Conservation (phyloP, 2,888 invertebrate genomes). For the Drosophila melanosoma region DNA sequence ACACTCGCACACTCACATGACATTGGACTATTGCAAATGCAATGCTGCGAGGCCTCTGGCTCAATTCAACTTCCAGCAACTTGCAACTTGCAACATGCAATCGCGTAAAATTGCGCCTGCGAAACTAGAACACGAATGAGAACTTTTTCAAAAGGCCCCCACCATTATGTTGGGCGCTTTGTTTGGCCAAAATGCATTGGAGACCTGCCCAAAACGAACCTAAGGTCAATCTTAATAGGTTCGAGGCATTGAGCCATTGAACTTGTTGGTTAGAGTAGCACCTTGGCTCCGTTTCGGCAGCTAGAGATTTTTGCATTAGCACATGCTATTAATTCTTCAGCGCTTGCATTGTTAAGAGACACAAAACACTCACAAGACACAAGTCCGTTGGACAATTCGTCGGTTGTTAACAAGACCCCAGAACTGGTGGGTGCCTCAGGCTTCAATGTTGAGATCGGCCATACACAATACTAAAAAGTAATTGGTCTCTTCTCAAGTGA, state of each 20-base stretch:
- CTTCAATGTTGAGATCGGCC: conserved; percentile 22
- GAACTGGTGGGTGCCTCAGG: conserved; percentile 16
- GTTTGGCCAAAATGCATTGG: conserved; percentile 51
- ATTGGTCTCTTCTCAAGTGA: background rate
- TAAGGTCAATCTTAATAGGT: conserved; percentile 82
- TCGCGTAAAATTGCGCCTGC: conserved; percentile 50
- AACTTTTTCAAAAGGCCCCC: conserved; percentile 67
- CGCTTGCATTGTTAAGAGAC: conserved; percentile 64
- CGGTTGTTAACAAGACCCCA: conserved; percentile 54
- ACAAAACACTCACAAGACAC: conserved; percentile 9
- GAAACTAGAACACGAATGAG: conserved; percentile 83
- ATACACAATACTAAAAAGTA: background rate
- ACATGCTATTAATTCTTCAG: conserved; percentile 70
- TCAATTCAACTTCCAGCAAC: conserved; percentile 43
- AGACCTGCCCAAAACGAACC: conserved; percentile 41
- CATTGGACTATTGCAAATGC: conserved; percentile 64
- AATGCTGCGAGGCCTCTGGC: conserved; percentile 43
- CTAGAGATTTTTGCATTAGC: conserved; percentile 58
- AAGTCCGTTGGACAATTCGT: conserved; percentile 23
- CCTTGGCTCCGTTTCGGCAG: conserved; percentile 69
- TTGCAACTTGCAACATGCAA: conserved; percentile 50
- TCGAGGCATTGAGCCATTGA: conserved; percentile 79
- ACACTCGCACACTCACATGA: conserved; percentile 39
- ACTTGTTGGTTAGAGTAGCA: conserved; percentile 71
- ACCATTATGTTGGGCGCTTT: conserved; percentile 53